A percentile compares a stretch with the other conserved stretches of the same genome.
phyloP scores from a whole-genome alignment of 2,797 vertebrate species.

The Tarsius wallacei region DNA sequence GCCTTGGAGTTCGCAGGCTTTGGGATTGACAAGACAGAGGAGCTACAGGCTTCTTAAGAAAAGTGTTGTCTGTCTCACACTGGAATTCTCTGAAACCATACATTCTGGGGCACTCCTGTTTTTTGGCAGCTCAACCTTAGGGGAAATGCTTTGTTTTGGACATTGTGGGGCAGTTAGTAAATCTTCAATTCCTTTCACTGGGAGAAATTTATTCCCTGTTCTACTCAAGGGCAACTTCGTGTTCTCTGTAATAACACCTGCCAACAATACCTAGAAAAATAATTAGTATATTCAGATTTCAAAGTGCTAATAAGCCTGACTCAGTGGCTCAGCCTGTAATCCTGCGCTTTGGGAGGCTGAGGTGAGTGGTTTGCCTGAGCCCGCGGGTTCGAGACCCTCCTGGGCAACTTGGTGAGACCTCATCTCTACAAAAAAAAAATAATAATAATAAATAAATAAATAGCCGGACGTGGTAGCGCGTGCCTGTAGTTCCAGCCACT shows the following conservation, averaged over 20 bases:
- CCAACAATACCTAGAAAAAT: not conserved
- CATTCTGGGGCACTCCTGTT: constrained; percentile 3
- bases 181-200: not conserved
- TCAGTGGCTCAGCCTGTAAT: too few species aligned
- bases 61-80: not conserved
- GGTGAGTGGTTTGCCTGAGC: too few species aligned
- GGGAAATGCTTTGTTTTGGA: not conserved
- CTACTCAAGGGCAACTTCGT: constrained; percentile 56
- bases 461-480: too few species aligned
- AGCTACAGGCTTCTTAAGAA: not conserved
- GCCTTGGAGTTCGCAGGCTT: not conserved
- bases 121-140: constrained; percentile 10
- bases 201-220: constrained; percentile 75
- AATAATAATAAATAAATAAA: too few species aligned
- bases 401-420: too few species aligned
- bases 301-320: not conserved
- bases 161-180: not conserved
- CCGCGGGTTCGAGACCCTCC: too few species aligned
- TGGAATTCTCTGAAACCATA: not conserved
- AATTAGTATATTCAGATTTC: constrained; percentile 44
- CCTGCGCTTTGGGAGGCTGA: too few species aligned
- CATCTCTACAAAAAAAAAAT: too few species aligned
- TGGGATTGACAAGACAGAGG: not conserved
- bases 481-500: too few species aligned
- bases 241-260: constrained; percentile 22